Conservation (phyloP, 2,797 vertebrate species). For the Nothura maculosa region DNA sequence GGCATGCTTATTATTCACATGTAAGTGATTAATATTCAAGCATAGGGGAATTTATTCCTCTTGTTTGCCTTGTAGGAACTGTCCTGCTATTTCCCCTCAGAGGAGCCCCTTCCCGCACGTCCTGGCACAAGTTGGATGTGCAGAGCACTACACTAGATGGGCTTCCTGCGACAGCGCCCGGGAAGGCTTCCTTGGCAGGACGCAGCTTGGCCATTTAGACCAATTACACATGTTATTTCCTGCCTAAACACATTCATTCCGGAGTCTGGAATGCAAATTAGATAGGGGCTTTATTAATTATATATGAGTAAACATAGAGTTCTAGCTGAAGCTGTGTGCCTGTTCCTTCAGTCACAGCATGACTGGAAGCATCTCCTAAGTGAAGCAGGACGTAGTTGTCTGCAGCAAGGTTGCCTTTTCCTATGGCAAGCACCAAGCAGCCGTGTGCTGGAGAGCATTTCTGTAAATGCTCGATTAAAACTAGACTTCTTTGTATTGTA, state of each 20-base stretch:
- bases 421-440: background rate
- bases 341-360: background rate
- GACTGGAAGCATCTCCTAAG: background rate
- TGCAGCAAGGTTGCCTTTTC: background rate
- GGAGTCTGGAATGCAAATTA: slow-evolving; percentile 16
- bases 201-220: background rate
- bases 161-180: background rate
- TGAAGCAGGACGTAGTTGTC: background rate
- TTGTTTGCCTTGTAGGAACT: background rate
- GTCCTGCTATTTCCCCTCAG: background rate
- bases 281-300: background rate
- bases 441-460: background rate
- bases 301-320: slow-evolving; percentile 4
- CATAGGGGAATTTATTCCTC: background rate
- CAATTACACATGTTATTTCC: background rate
- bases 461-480: slow-evolving; percentile 27
- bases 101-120: background rate
- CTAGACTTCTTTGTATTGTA: slow-evolving; percentile 7
- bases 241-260: slow-evolving; percentile 9
- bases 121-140: background rate
- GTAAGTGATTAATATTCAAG: slow-evolving; percentile 55
- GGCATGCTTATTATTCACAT: slow-evolving; percentile 41
- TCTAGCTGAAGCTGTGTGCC: background rate
- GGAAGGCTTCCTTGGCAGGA: background rate
- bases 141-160: background rate